phyloP scores from a whole-genome alignment of 2,888 invertebrate species.

The Drosophila paranaensis region DNA sequence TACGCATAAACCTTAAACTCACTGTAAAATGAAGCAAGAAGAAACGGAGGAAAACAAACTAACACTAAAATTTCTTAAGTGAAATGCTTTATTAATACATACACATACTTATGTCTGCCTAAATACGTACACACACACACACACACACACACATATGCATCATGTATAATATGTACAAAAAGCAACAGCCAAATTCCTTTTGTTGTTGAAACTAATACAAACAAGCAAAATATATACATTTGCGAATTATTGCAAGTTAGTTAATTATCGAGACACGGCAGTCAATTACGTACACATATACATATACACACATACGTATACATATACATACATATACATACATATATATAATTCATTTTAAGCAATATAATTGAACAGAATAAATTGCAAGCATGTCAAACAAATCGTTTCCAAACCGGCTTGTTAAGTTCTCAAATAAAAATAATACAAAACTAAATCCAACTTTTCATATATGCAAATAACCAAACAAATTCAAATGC shows the following conservation, averaged over 20 bases:
- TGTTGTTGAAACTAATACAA: conserved; percentile 24
- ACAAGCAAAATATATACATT: background rate
- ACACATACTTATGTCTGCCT: conserved; percentile 14
- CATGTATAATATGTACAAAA: conserved; percentile 8
- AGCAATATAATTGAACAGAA: conserved; percentile 53
- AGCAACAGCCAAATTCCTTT: conserved; percentile 27
- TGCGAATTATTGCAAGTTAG: conserved; percentile 10
- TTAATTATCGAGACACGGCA: conserved; percentile 20
- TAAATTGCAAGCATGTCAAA: conserved; percentile 32
- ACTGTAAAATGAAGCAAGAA: conserved; percentile 49
- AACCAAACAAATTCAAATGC: background rate
- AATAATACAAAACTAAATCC: background rate
- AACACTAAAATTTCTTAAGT: conserved; percentile 3
- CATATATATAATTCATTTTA: conserved; percentile 40
- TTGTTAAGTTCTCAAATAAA: conserved; percentile 9
- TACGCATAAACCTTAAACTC: conserved; percentile 41
- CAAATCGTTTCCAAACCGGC: conserved; percentile 20
- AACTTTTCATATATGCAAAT: background rate
- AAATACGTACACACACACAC: conserved; percentile 13
- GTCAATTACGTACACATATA: conserved; percentile 47
- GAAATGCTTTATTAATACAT: conserved; percentile 41
- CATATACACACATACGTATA: conserved; percentile 12
- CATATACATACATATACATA: conserved; percentile 12
- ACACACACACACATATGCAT: conserved; percentile 13
- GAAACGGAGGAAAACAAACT: conserved; percentile 8